A percentile compares a stretch with the other conserved stretches of the same genome.
Evolutionary conservation across 92 coral and sea anemone genomes (phyloP).

Genomic region (Actinernus sp.): DNA sequence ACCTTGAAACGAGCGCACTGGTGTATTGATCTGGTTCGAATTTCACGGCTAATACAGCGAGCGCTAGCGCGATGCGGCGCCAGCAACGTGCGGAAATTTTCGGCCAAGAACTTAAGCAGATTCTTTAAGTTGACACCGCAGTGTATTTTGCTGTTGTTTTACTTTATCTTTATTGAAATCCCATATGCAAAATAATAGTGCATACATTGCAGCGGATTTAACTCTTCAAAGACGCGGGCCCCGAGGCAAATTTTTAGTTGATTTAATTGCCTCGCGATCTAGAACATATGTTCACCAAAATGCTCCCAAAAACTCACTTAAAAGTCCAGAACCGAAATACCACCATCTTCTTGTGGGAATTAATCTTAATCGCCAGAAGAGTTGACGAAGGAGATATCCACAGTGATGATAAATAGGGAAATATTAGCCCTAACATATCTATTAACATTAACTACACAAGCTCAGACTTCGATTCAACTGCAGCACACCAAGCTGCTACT

Average conservation of each 20-base stretch:
- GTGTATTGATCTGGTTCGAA: slow-evolving; percentile 9
- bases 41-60: background rate
- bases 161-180: slow-evolving; percentile 15
- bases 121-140: slow-evolving; percentile 5
- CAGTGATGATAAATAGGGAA: too few relatives aligned
- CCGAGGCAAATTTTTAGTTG: too few relatives aligned
- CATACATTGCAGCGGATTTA: slow-evolving; percentile 8
- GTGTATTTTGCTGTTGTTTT: slow-evolving; percentile 13
- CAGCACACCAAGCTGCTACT: too few relatives aligned
- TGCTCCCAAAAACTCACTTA: background rate
- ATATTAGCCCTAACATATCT: too few relatives aligned
- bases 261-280: too few relatives aligned
- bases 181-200: slow-evolving; percentile 3
- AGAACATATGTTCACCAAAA: background rate
- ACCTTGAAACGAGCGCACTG: slow-evolving; percentile 11
- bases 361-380: too few relatives aligned
- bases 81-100: too few relatives aligned
- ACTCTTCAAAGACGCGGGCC: background rate
- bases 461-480: too few relatives aligned
- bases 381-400: too few relatives aligned
- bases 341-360: too few relatives aligned
- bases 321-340: background rate
- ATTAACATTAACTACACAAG: too few relatives aligned
- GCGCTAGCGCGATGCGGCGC: too few relatives aligned
- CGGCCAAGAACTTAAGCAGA: slow-evolving; percentile 1